A percentile compares a stretch with the other conserved stretches of the same genome.
Evolutionary conservation across 1,140 invertebrate species (phyloP).

Genomic region (Bombus sylvicola): DNA sequence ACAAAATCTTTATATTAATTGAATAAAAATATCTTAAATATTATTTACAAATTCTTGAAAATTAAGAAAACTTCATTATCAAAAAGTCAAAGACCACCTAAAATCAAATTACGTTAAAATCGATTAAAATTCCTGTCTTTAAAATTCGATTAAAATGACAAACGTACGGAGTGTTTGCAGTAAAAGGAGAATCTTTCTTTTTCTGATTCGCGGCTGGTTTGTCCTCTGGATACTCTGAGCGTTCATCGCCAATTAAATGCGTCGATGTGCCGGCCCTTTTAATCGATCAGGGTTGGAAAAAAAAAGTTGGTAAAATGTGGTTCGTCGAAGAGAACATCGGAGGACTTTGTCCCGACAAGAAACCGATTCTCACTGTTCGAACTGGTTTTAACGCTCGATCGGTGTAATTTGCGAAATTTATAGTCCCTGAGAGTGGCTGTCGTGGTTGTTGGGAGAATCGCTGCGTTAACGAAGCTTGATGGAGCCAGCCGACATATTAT

Average conservation of each 20-base stretch:
- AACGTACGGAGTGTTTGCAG: not conserved
- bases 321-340: not conserved
- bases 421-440: slow-evolving; percentile 41
- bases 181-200: not conserved
- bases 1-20: not conserved
- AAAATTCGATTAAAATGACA: not conserved
- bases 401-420: slow-evolving; percentile 70
- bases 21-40: not conserved
- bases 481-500: slow-evolving; percentile 44
- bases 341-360: slow-evolving; percentile 31
- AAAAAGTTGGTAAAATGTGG: slow-evolving; percentile 20
- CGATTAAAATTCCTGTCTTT: not conserved
- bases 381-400: slow-evolving; percentile 65
- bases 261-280: slow-evolving; percentile 23
- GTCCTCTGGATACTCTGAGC: not conserved
- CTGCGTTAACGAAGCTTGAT: slow-evolving; percentile 65
- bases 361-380: slow-evolving; percentile 22
- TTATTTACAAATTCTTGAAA: not conserved
- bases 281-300: slow-evolving; percentile 43
- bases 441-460: slow-evolving; percentile 16
- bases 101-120: not conserved
- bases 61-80: not conserved
- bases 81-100: not conserved
- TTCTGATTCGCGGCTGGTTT: not conserved
- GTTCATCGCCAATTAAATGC: slow-evolving; percentile 56